Conservation (phyloP, 92 coral and sea anemone genomes). For the Umimayanthus chanpuru region DNA sequence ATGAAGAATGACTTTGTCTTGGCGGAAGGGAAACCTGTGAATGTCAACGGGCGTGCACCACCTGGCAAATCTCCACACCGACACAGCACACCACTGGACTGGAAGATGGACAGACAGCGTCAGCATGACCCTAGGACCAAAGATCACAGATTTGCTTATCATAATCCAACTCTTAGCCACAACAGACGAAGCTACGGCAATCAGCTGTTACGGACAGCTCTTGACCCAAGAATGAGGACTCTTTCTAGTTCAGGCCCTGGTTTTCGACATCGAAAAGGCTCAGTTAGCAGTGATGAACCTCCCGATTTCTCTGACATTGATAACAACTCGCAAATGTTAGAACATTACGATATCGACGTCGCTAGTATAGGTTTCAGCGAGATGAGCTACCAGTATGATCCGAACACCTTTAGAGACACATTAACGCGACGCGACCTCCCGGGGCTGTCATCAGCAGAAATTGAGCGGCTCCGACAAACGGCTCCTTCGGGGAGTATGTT, state of each 20-base stretch:
- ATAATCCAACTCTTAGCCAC: constrained; percentile 28
- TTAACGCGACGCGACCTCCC: constrained; percentile 76
- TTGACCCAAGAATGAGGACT: constrained; percentile 74
- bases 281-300: constrained; percentile 84
- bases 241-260: constrained; percentile 50
- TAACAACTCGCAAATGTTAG: constrained; percentile 87
- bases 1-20: constrained; percentile 63
- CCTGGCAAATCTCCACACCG: constrained; percentile 32
- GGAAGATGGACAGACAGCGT: neutral
- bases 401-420: constrained; percentile 78
- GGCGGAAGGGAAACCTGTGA: constrained; percentile 25
- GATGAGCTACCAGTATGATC: constrained; percentile 88
- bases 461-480: constrained; percentile 81
- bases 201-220: constrained; percentile 65
- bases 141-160: constrained; percentile 41
- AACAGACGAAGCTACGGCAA: constrained; percentile 20
- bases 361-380: constrained; percentile 97
- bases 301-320: constrained; percentile 87
- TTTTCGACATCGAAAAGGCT: constrained; percentile 74
- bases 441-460: constrained; percentile 80
- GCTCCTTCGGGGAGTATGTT: constrained; percentile 96
- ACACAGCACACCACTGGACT: constrained; percentile 12
- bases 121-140: constrained; percentile 13
- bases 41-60: neutral
- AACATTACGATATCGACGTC: constrained; percentile 91